Base-by-base conservation (phyloP, 1,140 invertebrate genomes). In the Temnothorax nylanderi region DNA sequence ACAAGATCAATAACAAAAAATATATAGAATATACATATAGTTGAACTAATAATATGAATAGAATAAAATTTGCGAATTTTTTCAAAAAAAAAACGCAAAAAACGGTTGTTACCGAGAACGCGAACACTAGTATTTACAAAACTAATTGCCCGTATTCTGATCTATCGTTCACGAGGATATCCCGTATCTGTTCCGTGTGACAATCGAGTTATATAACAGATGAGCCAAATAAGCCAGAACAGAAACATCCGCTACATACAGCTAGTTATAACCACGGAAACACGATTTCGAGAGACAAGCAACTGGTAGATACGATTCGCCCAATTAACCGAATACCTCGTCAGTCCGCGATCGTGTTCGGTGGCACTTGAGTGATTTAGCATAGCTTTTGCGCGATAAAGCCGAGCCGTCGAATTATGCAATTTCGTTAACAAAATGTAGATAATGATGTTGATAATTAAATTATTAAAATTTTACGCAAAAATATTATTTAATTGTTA, bases 351-450 rank as follows among this genome's bases (percentile, higher is more conserved):
- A 67, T 86, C 64, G 58, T 44, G 64, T 86, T 86, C 64, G 32
- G 67, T 86, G 85, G 41, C 64, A 81, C 85, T 81, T 80, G 76
- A 81, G 32, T 67, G 64, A 81, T 86, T 86, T 80, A 49, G 37
- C 37, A 37, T 60, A 49, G 74, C 74, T 54, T 69, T 85, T 47
- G 18, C 26, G 11, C 56, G 65, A 34, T 60, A 75, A 84, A 84
- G 21, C 34, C 49, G 10, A 44, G 64, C 21, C 69, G 13, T 13
- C 34, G 16, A 65, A 67, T 76, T 78, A 85, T 65, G 18, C 34
- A 13, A 11, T 18, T 60, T 84, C 21, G 11, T 74, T 82, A 60
- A n/a, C 13, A 37, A 8, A 65, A 60, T 18, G 0, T 26, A 62
- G 7, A 2, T 26, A 26, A 26, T 26, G 26, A 47, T 26, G 26